These are phyloP conservation scores for Temnothorax rugatulus DNA, from an alignment of 2,888 invertebrate species.

Conservation along the genomic window DNA sequence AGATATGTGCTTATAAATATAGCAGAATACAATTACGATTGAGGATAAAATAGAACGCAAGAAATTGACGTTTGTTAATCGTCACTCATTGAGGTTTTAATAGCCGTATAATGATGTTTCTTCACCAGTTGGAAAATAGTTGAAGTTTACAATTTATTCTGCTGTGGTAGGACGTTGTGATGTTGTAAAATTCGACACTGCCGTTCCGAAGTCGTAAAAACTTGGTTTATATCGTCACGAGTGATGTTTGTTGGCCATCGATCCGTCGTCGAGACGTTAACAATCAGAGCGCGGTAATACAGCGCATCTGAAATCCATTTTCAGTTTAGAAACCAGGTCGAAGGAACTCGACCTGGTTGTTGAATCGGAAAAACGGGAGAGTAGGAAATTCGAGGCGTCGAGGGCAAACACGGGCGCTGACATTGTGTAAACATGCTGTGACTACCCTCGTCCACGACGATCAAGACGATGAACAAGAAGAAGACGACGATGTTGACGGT, in stretches of 20 bases:
- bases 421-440: constrained; percentile 78
- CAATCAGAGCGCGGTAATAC: constrained; percentile 64
- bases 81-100: constrained; percentile 8
- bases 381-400: constrained; percentile 77
- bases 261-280: constrained; percentile 57
- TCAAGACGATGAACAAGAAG: constrained; percentile 40
- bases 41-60: constrained; percentile 1
- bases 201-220: constrained; percentile 13
- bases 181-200: constrained; percentile 37
- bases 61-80: background rate
- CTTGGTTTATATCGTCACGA: constrained; percentile 19
- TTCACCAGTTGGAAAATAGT: constrained; percentile 5
- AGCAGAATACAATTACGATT: background rate
- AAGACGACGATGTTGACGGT: constrained; percentile 32
- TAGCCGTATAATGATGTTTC: constrained; percentile 16
- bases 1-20: background rate
- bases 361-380: constrained; percentile 41
- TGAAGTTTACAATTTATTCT: constrained; percentile 25
- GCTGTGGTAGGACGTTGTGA: background rate
- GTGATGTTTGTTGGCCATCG: constrained; percentile 34
- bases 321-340: constrained; percentile 58
- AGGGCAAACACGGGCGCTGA: constrained; percentile 77
- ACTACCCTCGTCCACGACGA: constrained; percentile 72
- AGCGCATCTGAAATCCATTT: constrained; percentile 70
- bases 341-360: constrained; percentile 10